phyloP scores from a whole-genome alignment of 2,113 vertebrate genomes.

The Cercocebus atys region DNA sequence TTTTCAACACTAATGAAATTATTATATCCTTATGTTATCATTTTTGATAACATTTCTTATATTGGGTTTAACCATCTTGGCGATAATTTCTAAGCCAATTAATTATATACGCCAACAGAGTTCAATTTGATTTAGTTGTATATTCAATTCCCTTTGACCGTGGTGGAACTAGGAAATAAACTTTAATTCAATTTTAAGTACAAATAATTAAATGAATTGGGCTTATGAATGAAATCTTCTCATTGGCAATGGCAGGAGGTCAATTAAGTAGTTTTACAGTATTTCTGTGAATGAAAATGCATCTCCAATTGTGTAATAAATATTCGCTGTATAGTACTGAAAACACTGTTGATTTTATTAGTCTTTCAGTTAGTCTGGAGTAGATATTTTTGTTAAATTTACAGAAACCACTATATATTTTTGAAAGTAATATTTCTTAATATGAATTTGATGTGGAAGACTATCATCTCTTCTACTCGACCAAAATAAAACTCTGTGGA shows the following conservation, averaged over 20 bases:
- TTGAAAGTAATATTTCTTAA: slow-evolving; percentile 2
- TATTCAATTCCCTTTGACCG: slow-evolving; percentile 8
- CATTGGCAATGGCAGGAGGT: slow-evolving; percentile 52
- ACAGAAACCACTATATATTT: background rate
- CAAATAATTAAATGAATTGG: slow-evolving; percentile 49
- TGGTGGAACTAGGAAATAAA: slow-evolving; percentile 42
- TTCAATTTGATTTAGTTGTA: slow-evolving; percentile 41
- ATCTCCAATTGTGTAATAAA: slow-evolving; percentile 55
- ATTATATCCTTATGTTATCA: slow-evolving; percentile 41
- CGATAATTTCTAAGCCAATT: slow-evolving; percentile 29
- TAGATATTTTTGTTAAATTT: slow-evolving; percentile 38
- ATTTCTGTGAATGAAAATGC: slow-evolving; percentile 71
- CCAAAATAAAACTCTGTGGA: slow-evolving; percentile 36
- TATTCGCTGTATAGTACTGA: slow-evolving; percentile 46
- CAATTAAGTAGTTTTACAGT: slow-evolving; percentile 61
- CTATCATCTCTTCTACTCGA: slow-evolving; percentile 26
- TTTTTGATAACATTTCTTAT: slow-evolving; percentile 9
- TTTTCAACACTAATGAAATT: background rate
- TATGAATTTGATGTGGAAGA: slow-evolving; percentile 8
- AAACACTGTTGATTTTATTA: slow-evolving; percentile 23
- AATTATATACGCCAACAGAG: background rate
- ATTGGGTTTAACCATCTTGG: background rate
- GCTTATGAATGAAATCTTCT: slow-evolving; percentile 42
- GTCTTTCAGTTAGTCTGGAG: slow-evolving; percentile 28
- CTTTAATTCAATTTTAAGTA: slow-evolving; percentile 53